These are phyloP conservation scores for Prinia subflava DNA, from an alignment of 2,113 vertebrate species.

Conservation along the genomic window DNA sequence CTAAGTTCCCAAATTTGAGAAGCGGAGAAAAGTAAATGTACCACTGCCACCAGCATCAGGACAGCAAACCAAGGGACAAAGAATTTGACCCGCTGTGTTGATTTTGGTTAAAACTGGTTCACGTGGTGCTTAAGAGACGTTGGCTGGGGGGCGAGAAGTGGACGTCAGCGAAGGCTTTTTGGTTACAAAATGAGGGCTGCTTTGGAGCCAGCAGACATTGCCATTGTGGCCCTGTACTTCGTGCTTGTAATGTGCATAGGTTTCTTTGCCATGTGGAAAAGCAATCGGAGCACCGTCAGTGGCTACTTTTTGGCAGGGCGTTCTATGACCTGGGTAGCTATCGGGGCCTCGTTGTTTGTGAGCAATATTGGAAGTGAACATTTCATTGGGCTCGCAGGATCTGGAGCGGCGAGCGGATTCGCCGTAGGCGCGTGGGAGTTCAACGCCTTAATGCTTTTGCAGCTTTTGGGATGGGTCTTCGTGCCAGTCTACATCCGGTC, in stretches of 20 bases:
- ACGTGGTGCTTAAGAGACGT: slow-evolving; percentile 72
- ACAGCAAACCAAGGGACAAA: slow-evolving; percentile 95
- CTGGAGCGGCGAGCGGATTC: slow-evolving; percentile 96
- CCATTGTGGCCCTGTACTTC: slow-evolving; percentile 95
- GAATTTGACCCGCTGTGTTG: slow-evolving; percentile 77
- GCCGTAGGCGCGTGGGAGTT: slow-evolving; percentile 98
- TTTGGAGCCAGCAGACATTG: slow-evolving; percentile 93
- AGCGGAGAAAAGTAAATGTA: slow-evolving; percentile 81
- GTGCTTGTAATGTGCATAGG: slow-evolving; percentile 92
- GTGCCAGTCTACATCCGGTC: slow-evolving; percentile 96
- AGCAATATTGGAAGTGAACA: slow-evolving; percentile 99
- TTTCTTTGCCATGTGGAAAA: slow-evolving; percentile 96
- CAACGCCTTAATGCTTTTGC: slow-evolving; percentile 95
- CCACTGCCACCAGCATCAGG: slow-evolving; percentile 86
- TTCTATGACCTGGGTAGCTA: slow-evolving; percentile 93
- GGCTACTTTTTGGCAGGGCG: slow-evolving; percentile 98
- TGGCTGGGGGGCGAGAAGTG: slow-evolving; percentile 72
- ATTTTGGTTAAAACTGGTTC: slow-evolving; percentile 75
- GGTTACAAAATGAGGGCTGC: slow-evolving; percentile 80
- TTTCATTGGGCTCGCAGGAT: slow-evolving; percentile 98
- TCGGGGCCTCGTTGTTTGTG: slow-evolving; percentile 97
- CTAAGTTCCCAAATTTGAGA: slow-evolving; percentile 83
- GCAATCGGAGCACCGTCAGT: slow-evolving; percentile 93
- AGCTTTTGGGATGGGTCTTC: slow-evolving; percentile 98
- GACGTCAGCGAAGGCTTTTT: slow-evolving; percentile 57